A percentile compares a stretch with the other conserved stretches of the same genome.
Evolutionary conservation across 2,797 vertebrate species (phyloP).

Genomic region (Hafferia zeledoni): DNA sequence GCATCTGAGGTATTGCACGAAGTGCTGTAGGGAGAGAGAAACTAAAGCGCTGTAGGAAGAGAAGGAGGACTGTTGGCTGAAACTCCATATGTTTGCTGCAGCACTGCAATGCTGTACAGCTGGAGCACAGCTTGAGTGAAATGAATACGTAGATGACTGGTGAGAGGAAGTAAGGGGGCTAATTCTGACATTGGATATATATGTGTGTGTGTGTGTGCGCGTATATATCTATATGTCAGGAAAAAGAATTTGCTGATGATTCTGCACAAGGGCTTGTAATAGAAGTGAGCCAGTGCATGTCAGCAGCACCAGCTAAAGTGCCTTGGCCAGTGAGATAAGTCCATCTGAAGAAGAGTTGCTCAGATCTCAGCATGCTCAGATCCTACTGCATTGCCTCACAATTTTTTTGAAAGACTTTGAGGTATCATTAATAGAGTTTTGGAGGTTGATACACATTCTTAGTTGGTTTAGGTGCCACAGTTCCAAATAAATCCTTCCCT

Average conservation of each 20-base stretch:
- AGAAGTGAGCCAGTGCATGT: not conserved
- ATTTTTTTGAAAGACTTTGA: not conserved
- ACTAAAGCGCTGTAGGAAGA: not conserved
- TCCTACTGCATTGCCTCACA: not conserved
- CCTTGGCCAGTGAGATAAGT: not conserved
- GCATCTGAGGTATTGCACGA: not conserved
- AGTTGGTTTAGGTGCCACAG: not conserved
- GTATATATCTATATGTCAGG: not conserved
- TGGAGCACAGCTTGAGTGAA: slow-evolving; percentile 63
- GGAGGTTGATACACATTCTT: not conserved
- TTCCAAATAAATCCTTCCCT: not conserved
- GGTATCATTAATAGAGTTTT: not conserved
- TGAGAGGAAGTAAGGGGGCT: slow-evolving; percentile 28
- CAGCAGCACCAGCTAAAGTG: not conserved
- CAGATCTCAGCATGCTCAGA: not conserved
- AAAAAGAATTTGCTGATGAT: slow-evolving; percentile 17
- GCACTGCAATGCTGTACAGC: slow-evolving; percentile 13
- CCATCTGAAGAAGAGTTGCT: not conserved
- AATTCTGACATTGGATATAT: slow-evolving; percentile 1
- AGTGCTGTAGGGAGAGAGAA: not conserved
- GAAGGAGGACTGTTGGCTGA: slow-evolving; percentile 20
- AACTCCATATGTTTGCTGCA: slow-evolving; percentile 23
- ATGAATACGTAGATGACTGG: slow-evolving; percentile 8
- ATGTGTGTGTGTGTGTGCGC: not conserved
- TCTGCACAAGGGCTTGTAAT: not conserved